These are phyloP conservation scores for Drosophila tanythrix DNA, from an alignment of 2,888 invertebrate species.

Conservation along the genomic window DNA sequence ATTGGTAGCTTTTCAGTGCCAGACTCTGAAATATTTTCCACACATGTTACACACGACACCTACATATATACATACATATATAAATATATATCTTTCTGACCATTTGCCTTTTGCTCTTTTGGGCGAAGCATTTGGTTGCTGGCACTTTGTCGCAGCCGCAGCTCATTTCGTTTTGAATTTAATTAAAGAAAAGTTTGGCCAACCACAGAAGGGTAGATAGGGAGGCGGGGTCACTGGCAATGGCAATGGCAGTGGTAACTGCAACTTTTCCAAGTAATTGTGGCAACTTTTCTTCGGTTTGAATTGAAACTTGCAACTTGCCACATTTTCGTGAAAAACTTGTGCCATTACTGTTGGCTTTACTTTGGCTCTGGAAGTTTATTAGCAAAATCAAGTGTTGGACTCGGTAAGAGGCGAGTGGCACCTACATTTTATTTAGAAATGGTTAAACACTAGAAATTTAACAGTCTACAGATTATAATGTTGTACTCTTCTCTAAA, in stretches of 20 bases:
- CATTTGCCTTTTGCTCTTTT: constrained; percentile 25
- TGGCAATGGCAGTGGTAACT: constrained; percentile 35
- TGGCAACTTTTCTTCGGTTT: constrained; percentile 69
- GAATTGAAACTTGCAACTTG: constrained; percentile 47
- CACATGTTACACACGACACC: neutral
- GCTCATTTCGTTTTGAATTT: constrained; percentile 77
- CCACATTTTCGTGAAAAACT: constrained; percentile 31
- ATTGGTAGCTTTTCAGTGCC: neutral
- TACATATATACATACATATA: neutral
- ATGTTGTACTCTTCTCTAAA: constrained; percentile 4
- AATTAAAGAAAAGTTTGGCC: constrained; percentile 75
- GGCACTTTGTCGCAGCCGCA: constrained; percentile 44
- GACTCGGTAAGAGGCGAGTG: constrained; percentile 32
- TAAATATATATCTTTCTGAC: constrained; percentile 15
- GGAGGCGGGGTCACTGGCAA: neutral
- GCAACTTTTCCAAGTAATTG: constrained; percentile 77
- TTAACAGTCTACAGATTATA: neutral
- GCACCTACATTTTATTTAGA: constrained; percentile 20
- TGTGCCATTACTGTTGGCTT: constrained; percentile 39
- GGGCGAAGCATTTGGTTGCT: constrained; percentile 10
- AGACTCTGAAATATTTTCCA: neutral
- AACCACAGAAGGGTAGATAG: constrained; percentile 17
- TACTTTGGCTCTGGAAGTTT: constrained; percentile 53
- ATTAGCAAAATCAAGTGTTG: constrained; percentile 72
- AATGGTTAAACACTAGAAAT: constrained; percentile 7